A percentile compares a stretch with the other conserved stretches of the same genome.
phyloP scores from a whole-genome alignment of 2,113 vertebrate genomes.

The Xenus cinereus region DNA sequence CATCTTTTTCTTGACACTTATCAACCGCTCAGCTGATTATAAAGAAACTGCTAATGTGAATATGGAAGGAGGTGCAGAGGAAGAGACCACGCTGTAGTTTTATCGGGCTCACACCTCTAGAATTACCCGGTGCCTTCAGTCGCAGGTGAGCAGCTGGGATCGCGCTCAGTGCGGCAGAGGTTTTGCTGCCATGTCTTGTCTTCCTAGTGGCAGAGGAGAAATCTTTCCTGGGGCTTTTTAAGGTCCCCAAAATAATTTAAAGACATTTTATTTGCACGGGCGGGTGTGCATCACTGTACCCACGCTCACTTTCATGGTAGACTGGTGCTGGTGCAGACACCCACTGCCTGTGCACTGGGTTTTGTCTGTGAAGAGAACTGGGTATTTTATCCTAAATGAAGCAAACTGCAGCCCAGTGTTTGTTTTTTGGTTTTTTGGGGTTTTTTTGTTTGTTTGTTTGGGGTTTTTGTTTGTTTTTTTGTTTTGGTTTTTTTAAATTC shows the following conservation, averaged over 20 bases:
- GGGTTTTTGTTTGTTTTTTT: too few species aligned
- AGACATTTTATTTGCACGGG: background rate
- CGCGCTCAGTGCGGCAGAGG: rapidly evolving
- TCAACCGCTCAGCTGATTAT: background rate
- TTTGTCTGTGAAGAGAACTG: background rate
- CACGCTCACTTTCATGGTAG: background rate
- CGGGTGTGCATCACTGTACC: background rate
- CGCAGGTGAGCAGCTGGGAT: background rate
- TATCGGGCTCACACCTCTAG: background rate
- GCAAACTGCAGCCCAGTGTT: background rate
- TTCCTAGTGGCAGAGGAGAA: background rate
- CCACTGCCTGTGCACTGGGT: background rate
- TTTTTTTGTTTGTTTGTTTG: background rate
- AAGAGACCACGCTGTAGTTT: background rate
- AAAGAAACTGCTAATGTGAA: background rate
- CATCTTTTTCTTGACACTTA: background rate
- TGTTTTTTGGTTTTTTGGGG: too few species aligned
- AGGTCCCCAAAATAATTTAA: background rate
- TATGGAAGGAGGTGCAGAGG: background rate
- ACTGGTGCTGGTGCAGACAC: background rate
- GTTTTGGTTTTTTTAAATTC: background rate
- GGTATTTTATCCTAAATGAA: background rate
- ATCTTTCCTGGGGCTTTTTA: background rate
- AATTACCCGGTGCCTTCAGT: background rate
- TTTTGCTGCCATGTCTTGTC: rapidly evolving